A percentile compares a stretch with the other conserved stretches of the same genome.
phyloP scores from a whole-genome alignment of 1,140 invertebrate genomes.

The Temnothorax longispinosus region DNA sequence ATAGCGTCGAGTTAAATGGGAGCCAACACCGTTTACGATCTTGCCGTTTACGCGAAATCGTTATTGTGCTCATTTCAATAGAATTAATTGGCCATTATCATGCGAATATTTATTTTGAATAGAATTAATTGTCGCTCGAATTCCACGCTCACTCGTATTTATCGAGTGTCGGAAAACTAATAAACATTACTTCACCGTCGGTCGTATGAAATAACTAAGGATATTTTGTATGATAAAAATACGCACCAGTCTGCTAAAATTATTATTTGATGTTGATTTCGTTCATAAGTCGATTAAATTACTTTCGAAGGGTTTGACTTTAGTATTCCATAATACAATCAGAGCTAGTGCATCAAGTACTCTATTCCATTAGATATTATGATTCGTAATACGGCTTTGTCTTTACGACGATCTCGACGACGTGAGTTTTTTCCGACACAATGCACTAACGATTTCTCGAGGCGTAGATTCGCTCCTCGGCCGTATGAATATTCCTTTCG shows the following conservation, averaged over 20 bases:
- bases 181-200: neutral
- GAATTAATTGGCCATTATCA: slow-evolving; percentile 17
- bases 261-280: neutral
- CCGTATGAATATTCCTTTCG: slow-evolving; percentile 69
- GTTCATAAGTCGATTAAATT: neutral
- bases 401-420: slow-evolving; percentile 2
- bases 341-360: neutral
- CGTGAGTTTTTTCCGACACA: neutral
- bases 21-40: neutral
- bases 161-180: neutral
- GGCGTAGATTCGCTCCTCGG: neutral
- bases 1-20: slow-evolving; percentile 9
- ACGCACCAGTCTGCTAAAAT: neutral
- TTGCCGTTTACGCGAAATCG: slow-evolving; percentile 20
- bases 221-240: neutral
- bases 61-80: slow-evolving; percentile 30
- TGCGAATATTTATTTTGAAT: neutral
- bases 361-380: neutral
- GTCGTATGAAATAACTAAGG: neutral
- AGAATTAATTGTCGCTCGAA: neutral
- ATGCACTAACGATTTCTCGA: slow-evolving; percentile 55
- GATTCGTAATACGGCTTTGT: slow-evolving; percentile 5
- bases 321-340: neutral
- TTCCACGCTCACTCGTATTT: neutral
- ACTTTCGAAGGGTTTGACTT: neutral